A percentile compares a stretch with the other conserved stretches of the same genome.
These are phyloP conservation scores for Epiblema foenella DNA, from an alignment of 2,888 invertebrate genomes.

Conservation along the genomic window DNA sequence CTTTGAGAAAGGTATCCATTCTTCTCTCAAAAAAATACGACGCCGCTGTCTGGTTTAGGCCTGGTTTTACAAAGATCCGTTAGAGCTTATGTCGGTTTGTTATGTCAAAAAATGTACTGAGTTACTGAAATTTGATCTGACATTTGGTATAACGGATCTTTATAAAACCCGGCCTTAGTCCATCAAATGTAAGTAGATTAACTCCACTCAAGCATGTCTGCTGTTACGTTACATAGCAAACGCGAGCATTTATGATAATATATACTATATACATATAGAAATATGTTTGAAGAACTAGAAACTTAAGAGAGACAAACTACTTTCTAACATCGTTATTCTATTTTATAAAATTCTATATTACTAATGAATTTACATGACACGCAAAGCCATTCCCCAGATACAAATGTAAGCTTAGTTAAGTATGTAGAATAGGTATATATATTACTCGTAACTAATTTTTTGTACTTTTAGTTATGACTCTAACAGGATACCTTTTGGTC, in stretches of 20 bases:
- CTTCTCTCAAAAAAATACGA: no score
- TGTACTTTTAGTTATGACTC: background rate
- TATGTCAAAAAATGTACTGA: no score
- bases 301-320: background rate
- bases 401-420: conserved; percentile 1
- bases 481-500: background rate
- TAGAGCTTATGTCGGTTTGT: no score
- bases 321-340: background rate
- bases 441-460: background rate
- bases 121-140: no score
- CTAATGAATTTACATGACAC: conserved; percentile 14
- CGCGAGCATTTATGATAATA: background rate
- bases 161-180: no score
- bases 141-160: no score
- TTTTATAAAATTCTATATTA: background rate
- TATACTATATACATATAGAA: background rate
- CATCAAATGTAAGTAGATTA: no score
- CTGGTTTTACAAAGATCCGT: no score
- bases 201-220: no score
- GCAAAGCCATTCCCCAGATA: background rate
- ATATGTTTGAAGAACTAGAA: background rate
- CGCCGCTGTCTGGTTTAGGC: no score
- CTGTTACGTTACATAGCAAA: no score
- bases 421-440: background rate
- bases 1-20: no score